These are phyloP conservation scores for Xyrichtys novacula DNA, from an alignment of 2,797 vertebrate genomes.

Conservation along the genomic window DNA sequence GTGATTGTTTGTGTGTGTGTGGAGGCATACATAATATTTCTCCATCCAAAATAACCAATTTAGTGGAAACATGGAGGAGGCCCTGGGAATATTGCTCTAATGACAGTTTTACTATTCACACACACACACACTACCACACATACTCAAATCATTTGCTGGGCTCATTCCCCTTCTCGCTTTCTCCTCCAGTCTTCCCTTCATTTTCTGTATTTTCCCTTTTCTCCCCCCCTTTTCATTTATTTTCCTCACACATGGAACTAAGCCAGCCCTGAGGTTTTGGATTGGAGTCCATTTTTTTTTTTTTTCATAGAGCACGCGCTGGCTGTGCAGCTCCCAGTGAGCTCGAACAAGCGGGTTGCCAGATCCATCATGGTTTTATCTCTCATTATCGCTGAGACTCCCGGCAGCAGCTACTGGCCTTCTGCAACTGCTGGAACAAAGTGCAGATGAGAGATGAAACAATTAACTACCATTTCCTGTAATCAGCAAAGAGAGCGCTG, in stretches of 20 bases:
- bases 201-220: slow-evolving; percentile 12
- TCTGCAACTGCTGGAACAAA: slow-evolving; percentile 56
- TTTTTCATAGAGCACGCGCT: slow-evolving; percentile 37
- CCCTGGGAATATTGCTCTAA: not conserved
- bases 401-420: slow-evolving; percentile 27
- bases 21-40: not conserved
- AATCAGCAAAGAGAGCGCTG: slow-evolving; percentile 67
- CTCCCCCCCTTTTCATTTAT: slow-evolving; percentile 16
- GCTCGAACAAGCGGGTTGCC: slow-evolving; percentile 61
- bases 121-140: slow-evolving; percentile 8
- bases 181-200: slow-evolving; percentile 2
- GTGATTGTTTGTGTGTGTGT: not conserved
- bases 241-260: slow-evolving; percentile 45
- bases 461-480: slow-evolving; percentile 75
- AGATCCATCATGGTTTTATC: slow-evolving; percentile 71
- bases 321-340: slow-evolving; percentile 61
- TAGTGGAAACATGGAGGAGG: not conserved
- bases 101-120: not conserved
- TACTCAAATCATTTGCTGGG: not conserved
- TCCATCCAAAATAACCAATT: slow-evolving; percentile 1
- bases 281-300: slow-evolving; percentile 43
- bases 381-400: slow-evolving; percentile 69
- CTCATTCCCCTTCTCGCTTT: slow-evolving; percentile 3
- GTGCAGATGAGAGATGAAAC: slow-evolving; percentile 71
- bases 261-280: slow-evolving; percentile 60